Evolutionary conservation across 2,797 vertebrate genomes (phyloP), one percentile per base, ranked within the genome.

Genomic region (Heliangelus exortis): DNA sequence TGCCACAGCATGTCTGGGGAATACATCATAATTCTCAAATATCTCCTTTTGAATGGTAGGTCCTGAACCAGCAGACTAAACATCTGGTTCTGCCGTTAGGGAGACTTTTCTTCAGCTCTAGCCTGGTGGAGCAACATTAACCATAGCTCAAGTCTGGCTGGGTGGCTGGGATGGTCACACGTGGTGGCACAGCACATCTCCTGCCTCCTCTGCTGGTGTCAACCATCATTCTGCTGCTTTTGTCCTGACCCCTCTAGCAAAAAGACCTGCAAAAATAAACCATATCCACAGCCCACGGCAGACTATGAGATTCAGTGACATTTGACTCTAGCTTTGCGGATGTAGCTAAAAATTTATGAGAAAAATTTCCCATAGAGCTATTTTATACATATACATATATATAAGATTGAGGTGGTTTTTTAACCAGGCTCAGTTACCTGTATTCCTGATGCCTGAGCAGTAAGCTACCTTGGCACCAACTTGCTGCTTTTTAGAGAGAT

Each of bases 171-270:
- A 25, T 29, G 31, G 41, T 55, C 53, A 15, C 18, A 25, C 0
- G 4, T 25, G 28, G 87, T n/a, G 43, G 71, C 65, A 51, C 50
- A 47, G 43, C 45, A 59, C 25, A 25, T 84, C 31, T 67, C 15
- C 59, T 77, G 43, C 28, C 12, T 59, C 31, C 39, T 83, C 47
- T 28, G 25, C 63, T 59, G 63, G 15, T 55, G n/a, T 75, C 58
- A 61, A 7, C n/a, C 14, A 2, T 25, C 29, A 58, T 84, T 36
- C 47, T 34, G 29, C 53, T 17, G 47, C n/a, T 66, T 25, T 41
- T 0, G 0, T 34, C 48, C 71, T 1, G 0, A 21, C 11, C 21
- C 7, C 15, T 81, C 31, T 59, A 54, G 33, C 36, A 54, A 58
- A 58, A 63, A 39, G 23, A 45, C 28, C 18, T 6, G 9, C 39